Base-by-base conservation (phyloP, 2,113 vertebrate species). In the Mesembrinibis cayennensis region DNA sequence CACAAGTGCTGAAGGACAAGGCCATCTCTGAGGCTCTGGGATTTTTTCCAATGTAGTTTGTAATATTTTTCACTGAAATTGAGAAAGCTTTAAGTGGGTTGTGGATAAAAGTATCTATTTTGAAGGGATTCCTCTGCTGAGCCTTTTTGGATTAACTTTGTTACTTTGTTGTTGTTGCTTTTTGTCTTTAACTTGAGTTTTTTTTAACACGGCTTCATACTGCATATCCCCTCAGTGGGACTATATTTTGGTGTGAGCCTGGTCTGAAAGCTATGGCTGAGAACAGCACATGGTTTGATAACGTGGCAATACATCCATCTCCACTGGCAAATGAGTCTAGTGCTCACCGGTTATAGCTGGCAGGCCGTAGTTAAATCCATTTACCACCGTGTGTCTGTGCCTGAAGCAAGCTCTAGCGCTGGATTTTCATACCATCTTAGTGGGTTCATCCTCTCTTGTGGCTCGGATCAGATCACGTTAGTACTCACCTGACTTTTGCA, bases 381-480 rank as follows among this genome's bases (percentile, higher is more conserved):
- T 49, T 19, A 5, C 34, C 34, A 2, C 0, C 2, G 4, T 3
- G 5, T 5, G 6, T 13, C 18, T 11, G 62, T 30, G 50, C 8
- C 63, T 5, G 38, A 53, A 53, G 56, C 30, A 32, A 61, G 52
- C 42, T 69, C 26, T 44, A 27, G 42, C 4, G 6, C 62, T 87
- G 87, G 47, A 17, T 83, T n/a, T 44, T 38, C 32, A 4, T 32
- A 16, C 17, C 10, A 0, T 4, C 7, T 17, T 6, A 13, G 29
- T 11, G 16, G 29, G 10, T 38, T 69, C 45, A 8, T 66, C 38
- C 47, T 50, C 16, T 32, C 42, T 23, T 1, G 2, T 32, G 61
- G 25, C 23, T 32, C 4, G 0, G 32, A 9, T 79, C n/a, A 9
- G 42, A 13, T 44, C 11, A 7, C 1, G 0, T n/a, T 29, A 32